phyloP scores from a whole-genome alignment of 2,888 invertebrate genomes.

The Lochmaea crataegi region DNA sequence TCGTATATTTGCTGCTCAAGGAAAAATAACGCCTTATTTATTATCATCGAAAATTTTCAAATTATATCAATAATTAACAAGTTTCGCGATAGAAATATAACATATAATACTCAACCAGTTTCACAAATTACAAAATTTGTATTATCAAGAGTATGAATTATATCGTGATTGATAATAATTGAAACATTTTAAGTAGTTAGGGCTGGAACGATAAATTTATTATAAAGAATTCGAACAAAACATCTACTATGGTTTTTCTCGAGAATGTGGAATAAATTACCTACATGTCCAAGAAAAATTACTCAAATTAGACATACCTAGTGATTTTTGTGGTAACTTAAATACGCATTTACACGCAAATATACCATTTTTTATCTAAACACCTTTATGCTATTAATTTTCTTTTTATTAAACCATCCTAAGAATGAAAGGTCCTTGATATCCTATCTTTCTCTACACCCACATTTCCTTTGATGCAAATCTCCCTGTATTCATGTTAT shows the following conservation, averaged over 20 bases:
- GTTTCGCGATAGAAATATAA: too few relatives aligned
- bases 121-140: too few relatives aligned
- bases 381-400: neutral
- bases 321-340: neutral
- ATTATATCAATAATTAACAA: too few relatives aligned
- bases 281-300: neutral
- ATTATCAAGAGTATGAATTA: too few relatives aligned
- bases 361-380: neutral
- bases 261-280: neutral
- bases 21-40: too few relatives aligned
- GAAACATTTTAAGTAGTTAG: too few relatives aligned
- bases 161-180: too few relatives aligned
- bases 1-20: too few relatives aligned
- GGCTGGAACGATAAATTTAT: too few relatives aligned
- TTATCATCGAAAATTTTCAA: too few relatives aligned
- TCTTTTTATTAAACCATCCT: neutral
- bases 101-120: too few relatives aligned
- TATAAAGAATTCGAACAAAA: too few relatives aligned
- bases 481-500: neutral
- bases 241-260: neutral
- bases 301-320: neutral
- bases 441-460: neutral
- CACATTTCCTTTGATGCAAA: neutral
- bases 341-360: neutral
- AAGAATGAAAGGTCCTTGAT: neutral